phyloP scores from a whole-genome alignment of 2,797 vertebrate genomes.

The Tiaroga cobitis region DNA sequence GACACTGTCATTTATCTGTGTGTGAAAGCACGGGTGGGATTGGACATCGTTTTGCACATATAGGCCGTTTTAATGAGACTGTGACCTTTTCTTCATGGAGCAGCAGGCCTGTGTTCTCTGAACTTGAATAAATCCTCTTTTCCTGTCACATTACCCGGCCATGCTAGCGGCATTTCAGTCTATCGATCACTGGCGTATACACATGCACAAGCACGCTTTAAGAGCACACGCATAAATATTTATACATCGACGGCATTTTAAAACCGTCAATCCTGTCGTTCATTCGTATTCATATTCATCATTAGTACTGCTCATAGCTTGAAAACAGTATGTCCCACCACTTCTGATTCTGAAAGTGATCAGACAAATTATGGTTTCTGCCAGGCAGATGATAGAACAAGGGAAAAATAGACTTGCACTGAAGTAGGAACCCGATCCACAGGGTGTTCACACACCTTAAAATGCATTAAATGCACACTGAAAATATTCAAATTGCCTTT shows the following conservation, averaged over 20 bases:
- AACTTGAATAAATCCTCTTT: conserved; percentile 55
- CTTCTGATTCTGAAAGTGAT: background rate
- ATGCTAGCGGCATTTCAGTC: conserved; percentile 21
- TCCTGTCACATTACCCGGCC: conserved; percentile 29
- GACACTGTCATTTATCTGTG: conserved; percentile 17
- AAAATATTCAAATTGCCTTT: background rate
- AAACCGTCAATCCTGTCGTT: background rate
- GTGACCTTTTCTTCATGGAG: conserved; percentile 57
- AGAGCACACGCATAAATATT: conserved; percentile 28
- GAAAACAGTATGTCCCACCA: background rate
- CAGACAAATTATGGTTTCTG: background rate
- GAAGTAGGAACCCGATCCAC: background rate
- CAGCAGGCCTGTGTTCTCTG: conserved; percentile 7
- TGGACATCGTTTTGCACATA: conserved; percentile 39
- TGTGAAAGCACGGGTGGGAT: conserved; percentile 19
- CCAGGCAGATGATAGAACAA: background rate
- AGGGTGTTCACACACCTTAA: background rate
- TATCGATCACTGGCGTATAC: conserved; percentile 42
- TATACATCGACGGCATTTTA: background rate
- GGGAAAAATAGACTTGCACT: background rate
- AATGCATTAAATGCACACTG: background rate
- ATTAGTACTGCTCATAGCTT: background rate
- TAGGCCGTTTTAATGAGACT: conserved; percentile 47
- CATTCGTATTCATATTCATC: background rate
- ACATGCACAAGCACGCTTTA: conserved; percentile 22